Conservation (phyloP, 2,888 invertebrate species). For the Lasioglossum zephyrum region DNA sequence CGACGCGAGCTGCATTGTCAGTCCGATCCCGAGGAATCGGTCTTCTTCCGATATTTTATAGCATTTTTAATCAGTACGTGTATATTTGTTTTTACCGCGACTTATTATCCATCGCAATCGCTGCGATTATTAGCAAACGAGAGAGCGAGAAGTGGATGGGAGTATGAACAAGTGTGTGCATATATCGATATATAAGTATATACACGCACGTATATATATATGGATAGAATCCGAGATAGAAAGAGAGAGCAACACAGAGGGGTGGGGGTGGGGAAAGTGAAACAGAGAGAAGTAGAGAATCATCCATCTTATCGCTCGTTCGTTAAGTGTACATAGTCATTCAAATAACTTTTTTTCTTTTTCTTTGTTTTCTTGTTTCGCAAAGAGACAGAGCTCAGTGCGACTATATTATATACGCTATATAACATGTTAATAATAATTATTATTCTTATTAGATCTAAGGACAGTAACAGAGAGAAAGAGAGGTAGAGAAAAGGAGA, state of each 20-base stretch:
- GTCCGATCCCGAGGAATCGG: slow-evolving; percentile 31
- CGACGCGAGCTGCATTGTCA: background rate
- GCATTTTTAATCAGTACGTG: slow-evolving; percentile 67
- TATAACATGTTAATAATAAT: slow-evolving; percentile 3
- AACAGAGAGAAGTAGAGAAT: background rate
- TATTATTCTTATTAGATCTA: slow-evolving; percentile 25
- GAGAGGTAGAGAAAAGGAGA: background rate
- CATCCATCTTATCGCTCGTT: slow-evolving; percentile 36
- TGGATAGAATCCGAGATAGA: background rate
- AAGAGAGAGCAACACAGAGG: background rate
- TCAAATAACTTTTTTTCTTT: slow-evolving; percentile 13
- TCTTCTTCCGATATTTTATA: slow-evolving; percentile 61
- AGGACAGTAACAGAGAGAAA: background rate
- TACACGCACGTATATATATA: background rate
- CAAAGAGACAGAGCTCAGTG: slow-evolving; percentile 42
- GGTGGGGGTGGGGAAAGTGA: background rate
- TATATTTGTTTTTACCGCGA: slow-evolving; percentile 64
- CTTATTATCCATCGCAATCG: slow-evolving; percentile 14
- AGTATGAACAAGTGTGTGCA: slow-evolving; percentile 8
- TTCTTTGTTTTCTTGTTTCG: slow-evolving; percentile 28
- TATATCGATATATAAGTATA: background rate
- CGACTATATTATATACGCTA: slow-evolving; percentile 35
- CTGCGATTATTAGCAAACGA: slow-evolving; percentile 16
- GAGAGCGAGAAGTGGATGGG: background rate
- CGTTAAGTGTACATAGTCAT: slow-evolving; percentile 54